These are phyloP conservation scores for Novumbra hubbsi DNA, from an alignment of 2,797 vertebrate genomes.

Conservation along the genomic window DNA sequence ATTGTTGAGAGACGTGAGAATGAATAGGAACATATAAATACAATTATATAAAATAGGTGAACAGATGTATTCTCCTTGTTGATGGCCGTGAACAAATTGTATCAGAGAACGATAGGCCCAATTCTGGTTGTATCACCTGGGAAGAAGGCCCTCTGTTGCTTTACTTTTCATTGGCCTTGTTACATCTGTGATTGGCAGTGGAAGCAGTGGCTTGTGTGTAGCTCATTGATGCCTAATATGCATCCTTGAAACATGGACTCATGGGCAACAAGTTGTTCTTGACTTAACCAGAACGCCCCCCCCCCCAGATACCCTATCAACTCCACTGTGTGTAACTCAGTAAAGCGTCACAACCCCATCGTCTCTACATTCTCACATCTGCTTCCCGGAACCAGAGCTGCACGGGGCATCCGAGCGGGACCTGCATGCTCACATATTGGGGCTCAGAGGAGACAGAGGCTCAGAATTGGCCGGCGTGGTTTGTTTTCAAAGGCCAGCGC, in stretches of 20 bases:
- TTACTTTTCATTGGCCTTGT: too few species aligned
- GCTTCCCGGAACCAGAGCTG: conserved; percentile 59
- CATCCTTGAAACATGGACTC: neutral
- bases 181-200: too few species aligned
- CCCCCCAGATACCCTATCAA: conserved; percentile 24
- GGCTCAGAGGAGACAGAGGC: conserved; percentile 43
- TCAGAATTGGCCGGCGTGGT: conserved; percentile 54
- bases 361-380: conserved; percentile 66
- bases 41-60: too few species aligned
- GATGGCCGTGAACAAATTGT: too few species aligned
- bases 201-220: neutral
- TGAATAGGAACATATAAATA: too few species aligned
- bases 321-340: conserved; percentile 45
- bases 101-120: too few species aligned
- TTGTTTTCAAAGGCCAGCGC: conserved; percentile 71
- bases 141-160: too few species aligned
- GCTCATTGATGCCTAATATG: neutral
- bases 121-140: too few species aligned
- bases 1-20: too few species aligned
- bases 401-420: conserved; percentile 53
- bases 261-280: neutral
- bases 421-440: conserved; percentile 61
- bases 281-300: conserved; percentile 10
- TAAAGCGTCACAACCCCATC: conserved; percentile 48
- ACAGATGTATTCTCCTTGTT: too few species aligned